Evolutionary conservation across 2,113 vertebrate species (phyloP).

Genomic region (Mus spicilegus): DNA sequence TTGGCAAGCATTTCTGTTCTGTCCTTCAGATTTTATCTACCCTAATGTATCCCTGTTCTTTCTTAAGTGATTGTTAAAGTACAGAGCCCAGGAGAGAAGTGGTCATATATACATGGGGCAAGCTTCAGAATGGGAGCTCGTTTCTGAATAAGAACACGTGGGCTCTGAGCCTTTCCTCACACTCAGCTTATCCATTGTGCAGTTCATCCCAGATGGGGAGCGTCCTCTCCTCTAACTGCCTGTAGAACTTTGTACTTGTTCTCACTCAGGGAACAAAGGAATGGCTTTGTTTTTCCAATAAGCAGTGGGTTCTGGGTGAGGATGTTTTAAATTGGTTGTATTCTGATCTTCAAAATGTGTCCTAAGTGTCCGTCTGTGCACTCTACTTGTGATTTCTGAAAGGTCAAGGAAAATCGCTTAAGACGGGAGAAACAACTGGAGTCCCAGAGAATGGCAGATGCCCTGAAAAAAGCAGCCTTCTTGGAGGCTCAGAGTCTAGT

Average conservation of each 20-base stretch:
- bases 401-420: slow-evolving; percentile 94
- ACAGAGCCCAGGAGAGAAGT: not conserved
- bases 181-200: not conserved
- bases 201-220: not conserved
- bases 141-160: slow-evolving; percentile 30
- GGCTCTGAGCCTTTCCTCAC: not conserved
- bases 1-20: slow-evolving; percentile 27
- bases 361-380: not conserved
- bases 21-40: not conserved
- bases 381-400: slow-evolving; percentile 30
- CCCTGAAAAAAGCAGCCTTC: slow-evolving; percentile 84
- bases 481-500: slow-evolving; percentile 88
- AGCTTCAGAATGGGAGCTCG: slow-evolving; percentile 6
- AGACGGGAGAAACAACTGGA: slow-evolving; percentile 88
- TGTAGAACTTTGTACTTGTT: not conserved
- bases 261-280: slow-evolving; percentile 34
- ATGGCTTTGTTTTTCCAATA: not conserved
- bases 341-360: slow-evolving; percentile 49
- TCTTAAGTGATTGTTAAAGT: slow-evolving; percentile 42
- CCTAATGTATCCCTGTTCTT: not conserved
- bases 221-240: not conserved
- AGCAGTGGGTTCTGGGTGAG: not conserved
- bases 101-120: not conserved
- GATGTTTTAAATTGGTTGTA: slow-evolving; percentile 17
- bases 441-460: slow-evolving; percentile 85